Conservation (phyloP, 2,797 vertebrate species). For the Sebastes iracundus region DNA sequence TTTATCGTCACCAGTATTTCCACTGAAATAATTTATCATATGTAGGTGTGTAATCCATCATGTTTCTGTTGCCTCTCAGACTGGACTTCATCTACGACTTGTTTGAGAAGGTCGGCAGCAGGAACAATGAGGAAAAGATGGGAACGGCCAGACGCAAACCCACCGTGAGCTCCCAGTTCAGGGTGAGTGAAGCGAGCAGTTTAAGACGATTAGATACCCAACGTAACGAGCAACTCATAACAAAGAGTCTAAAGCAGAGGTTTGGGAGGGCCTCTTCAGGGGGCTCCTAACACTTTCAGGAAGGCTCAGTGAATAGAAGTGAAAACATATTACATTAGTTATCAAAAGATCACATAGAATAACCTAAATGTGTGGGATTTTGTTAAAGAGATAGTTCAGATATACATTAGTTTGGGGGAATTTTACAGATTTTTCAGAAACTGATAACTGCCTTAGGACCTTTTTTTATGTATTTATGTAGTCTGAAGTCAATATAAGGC, state of each 20-base stretch:
- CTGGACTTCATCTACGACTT: constrained; percentile 96
- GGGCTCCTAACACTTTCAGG: too few species aligned
- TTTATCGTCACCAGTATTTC: neutral
- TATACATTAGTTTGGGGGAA: too few species aligned
- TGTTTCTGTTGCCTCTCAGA: constrained; percentile 65
- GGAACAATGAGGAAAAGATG: constrained; percentile 92
- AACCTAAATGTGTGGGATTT: too few species aligned
- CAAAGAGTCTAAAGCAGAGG: neutral
- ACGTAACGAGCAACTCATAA: neutral
- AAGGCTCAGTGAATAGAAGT: too few species aligned
- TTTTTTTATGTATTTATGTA: too few species aligned
- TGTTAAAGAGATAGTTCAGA: too few species aligned
- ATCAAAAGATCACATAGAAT: too few species aligned
- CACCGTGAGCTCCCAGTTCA: constrained; percentile 96
- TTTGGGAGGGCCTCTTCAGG: too few species aligned
- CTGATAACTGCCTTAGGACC: too few species aligned
- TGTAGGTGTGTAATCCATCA: neutral
- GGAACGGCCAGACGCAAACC: constrained; percentile 92
- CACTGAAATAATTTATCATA: neutral
- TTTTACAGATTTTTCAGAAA: too few species aligned
- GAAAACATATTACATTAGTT: too few species aligned
- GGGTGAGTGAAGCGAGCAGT: constrained; percentile 79
- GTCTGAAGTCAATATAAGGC: too few species aligned
- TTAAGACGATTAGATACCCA: neutral
- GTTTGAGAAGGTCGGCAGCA: constrained; percentile 92